Conservation (phyloP, 2,113 vertebrate genomes). For the Paramisgurnus dabryanus region DNA sequence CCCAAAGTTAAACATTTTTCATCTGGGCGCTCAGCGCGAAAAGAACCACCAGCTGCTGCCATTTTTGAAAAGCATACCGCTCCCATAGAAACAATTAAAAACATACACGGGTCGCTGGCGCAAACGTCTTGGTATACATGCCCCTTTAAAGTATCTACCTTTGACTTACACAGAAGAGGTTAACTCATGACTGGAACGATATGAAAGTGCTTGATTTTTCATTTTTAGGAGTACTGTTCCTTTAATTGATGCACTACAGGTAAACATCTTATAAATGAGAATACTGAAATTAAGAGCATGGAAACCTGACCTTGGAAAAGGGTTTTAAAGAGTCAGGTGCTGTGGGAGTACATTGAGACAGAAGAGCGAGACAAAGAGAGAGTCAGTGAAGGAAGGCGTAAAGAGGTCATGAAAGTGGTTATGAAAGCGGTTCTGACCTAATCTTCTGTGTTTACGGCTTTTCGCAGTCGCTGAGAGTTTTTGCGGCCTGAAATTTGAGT, state of each 20-base stretch:
- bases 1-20: too few species aligned
- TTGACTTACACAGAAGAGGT: too few species aligned
- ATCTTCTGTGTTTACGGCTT: conserved; percentile 49
- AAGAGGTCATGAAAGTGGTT: conserved; percentile 50
- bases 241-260: background rate
- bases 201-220: too few species aligned
- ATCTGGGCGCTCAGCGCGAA: too few species aligned
- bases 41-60: too few species aligned
- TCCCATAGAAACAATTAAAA: too few species aligned
- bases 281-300: conserved; percentile 12
- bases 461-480: conserved; percentile 34
- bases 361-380: conserved; percentile 29
- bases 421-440: conserved; percentile 50
- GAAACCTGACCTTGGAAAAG: conserved; percentile 34
- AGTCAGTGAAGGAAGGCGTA: conserved; percentile 7
- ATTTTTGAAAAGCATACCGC: too few species aligned
- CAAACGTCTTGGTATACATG: too few species aligned
- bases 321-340: conserved; percentile 14
- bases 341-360: conserved; percentile 34
- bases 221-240: too few species aligned
- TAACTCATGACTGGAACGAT: too few species aligned
- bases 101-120: too few species aligned
- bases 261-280: conserved; percentile 10
- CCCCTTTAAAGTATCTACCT: too few species aligned
- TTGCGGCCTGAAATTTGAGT: conserved; percentile 41